These are phyloP conservation scores for Anoncus sp. DNA, from an alignment of 2,888 invertebrate genomes.

Conservation along the genomic window DNA sequence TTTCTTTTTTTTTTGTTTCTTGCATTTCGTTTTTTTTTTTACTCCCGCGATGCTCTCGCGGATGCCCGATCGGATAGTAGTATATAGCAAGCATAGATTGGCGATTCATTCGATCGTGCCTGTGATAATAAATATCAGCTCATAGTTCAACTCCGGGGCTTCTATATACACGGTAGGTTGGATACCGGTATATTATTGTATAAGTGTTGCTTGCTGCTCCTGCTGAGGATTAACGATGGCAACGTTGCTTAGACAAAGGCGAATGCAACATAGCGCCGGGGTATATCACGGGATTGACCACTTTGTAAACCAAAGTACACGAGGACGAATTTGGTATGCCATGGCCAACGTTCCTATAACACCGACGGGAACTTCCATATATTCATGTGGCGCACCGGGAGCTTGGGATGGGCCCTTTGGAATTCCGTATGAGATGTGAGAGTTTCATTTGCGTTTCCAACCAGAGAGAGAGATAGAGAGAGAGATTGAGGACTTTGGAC, in stretches of 20 bases:
- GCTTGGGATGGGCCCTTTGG: constrained; percentile 77
- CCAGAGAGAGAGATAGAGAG: background rate
- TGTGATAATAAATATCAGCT: constrained; percentile 77
- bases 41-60: constrained; percentile 28
- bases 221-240: constrained; percentile 52
- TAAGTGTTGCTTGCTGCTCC: constrained; percentile 41
- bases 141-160: constrained; percentile 44
- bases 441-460: constrained; percentile 14
- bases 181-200: constrained; percentile 22
- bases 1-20: constrained; percentile 61
- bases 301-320: constrained; percentile 80
- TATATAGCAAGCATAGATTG: constrained; percentile 81
- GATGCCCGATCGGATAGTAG: constrained; percentile 68
- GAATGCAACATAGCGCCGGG: constrained; percentile 44
- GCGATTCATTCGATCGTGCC: constrained; percentile 81
- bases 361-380: constrained; percentile 73
- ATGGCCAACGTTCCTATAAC: constrained; percentile 69
- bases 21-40: constrained; percentile 64
- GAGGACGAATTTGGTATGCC: constrained; percentile 75
- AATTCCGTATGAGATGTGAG: constrained; percentile 75
- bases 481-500: background rate
- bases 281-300: constrained; percentile 59
- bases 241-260: constrained; percentile 41
- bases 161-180: constrained; percentile 38
- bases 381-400: constrained; percentile 80